Conservation (phyloP, 2,797 vertebrate genomes). For the Scyliorhinus canicula region DNA sequence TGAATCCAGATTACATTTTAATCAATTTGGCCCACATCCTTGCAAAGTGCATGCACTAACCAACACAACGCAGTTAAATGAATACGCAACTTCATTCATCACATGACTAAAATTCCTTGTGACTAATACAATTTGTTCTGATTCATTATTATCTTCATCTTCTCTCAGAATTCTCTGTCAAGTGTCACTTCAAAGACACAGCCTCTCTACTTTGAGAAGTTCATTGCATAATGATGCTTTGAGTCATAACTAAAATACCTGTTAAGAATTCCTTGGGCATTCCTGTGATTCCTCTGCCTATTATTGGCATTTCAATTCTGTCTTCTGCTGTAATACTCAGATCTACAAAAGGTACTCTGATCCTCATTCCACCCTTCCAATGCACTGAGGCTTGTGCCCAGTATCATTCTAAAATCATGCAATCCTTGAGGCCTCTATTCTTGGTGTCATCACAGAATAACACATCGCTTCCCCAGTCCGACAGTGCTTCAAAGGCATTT, state of each 20-base stretch:
- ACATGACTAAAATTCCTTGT: neutral
- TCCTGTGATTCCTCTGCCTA: neutral
- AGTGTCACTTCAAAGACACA: no score
- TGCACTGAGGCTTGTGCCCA: neutral
- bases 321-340: neutral
- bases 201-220: neutral
- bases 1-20: no score
- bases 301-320: neutral
- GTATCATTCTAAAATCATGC: neutral
- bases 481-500: neutral
- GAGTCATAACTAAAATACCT: neutral
- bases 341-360: neutral
- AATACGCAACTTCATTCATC: neutral
- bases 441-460: neutral
- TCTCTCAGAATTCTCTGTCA: neutral
- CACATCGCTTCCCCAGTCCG: neutral
- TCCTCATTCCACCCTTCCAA: neutral
- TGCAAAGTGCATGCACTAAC: neutral
- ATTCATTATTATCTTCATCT: neutral
- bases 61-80: neutral
- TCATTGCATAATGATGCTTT: neutral
- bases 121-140: neutral
- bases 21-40: neutral
- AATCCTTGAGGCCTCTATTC: neutral
- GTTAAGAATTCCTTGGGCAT: neutral